A percentile compares a stretch with the other conserved stretches of the same genome.
Conservation (phyloP, 2,888 invertebrate genomes). For the Nomada lathburiana region DNA sequence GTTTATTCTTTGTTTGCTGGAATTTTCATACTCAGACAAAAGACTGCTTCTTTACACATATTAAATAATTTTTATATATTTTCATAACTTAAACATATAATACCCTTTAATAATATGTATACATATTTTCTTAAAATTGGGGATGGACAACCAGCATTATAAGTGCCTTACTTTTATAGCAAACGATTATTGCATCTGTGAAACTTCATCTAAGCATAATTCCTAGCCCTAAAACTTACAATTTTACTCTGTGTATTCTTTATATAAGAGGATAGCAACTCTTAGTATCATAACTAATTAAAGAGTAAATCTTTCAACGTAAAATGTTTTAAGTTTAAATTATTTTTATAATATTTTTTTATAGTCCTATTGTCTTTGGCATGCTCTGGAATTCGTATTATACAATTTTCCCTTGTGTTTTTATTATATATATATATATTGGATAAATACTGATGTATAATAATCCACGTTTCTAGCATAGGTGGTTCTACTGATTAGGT, state of each 20-base stretch:
- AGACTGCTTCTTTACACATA: slow-evolving; percentile 34
- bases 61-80: slow-evolving; percentile 33
- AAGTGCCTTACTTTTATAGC: slow-evolving; percentile 6
- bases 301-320: slow-evolving; percentile 42
- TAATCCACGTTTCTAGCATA: slow-evolving; percentile 61
- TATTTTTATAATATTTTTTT: slow-evolving; percentile 76
- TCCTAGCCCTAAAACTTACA: slow-evolving; percentile 51
- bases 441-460: slow-evolving; percentile 66
- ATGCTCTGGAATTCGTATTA: slow-evolving; percentile 64
- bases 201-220: slow-evolving; percentile 59
- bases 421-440: slow-evolving; percentile 53
- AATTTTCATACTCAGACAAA: slow-evolving; percentile 20
- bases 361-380: slow-evolving; percentile 63
- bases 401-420: slow-evolving; percentile 59
- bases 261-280: slow-evolving; percentile 43
- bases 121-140: slow-evolving; percentile 27
- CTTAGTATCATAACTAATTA: slow-evolving; percentile 53
- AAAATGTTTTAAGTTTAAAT: slow-evolving; percentile 70
- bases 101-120: slow-evolving; percentile 15
- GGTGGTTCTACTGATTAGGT: slow-evolving; percentile 54
- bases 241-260: slow-evolving; percentile 68
- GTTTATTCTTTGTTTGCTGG: slow-evolving; percentile 7
- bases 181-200: slow-evolving; percentile 26
- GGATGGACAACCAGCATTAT: slow-evolving; percentile 37
- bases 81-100: slow-evolving; percentile 9